Evolutionary conservation across 2,888 invertebrate genomes (phyloP), one percentile per base, ranked within the genome.

Genomic region (Drosophila tanythrix): DNA sequence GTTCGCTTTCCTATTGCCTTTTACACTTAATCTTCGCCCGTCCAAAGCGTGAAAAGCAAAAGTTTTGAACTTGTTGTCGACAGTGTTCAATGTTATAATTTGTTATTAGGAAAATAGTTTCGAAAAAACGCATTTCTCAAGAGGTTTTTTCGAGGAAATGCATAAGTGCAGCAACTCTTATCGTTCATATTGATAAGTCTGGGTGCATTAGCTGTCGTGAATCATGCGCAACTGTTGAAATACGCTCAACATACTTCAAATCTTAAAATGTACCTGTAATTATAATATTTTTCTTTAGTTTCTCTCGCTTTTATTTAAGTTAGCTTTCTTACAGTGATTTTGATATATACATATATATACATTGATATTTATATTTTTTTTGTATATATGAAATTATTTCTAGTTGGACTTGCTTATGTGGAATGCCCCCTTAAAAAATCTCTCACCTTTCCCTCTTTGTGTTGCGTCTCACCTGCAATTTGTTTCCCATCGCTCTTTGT

Each of bases 1-100:
- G 65, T 70, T 81, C 48, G 51, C n/a, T 70, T 82, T 82, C 75
- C 77, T 60, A 72, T 73, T 70, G 73, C 80, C 56, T 55, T 73
- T 66, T 76, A 52, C 56, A 67, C 59, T 67, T 58, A 58, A 71
- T 59, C 56, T 63, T 62, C 48, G 62, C 36, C 13, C n/a, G 63
- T 2, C n/a, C 48, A 29, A 60, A 63, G 73, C 72, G 63, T 77
- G 67, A 86, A 85, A 89, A 87, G 84, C 89, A 84, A 87, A 89
- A 87, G 87, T 83, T 78, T 75, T 73, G 43, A 70, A 67, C 71
- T 68, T 73, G 67, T 27, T 13, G 82, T 83, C 71, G 51, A 46
- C 33, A 53, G 53, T 31, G 27, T 38, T 33, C 33, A 38, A 58
- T 52, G 50, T 57, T 67, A 65, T 56, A 29, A 56, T 62, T 67